Evolutionary conservation across 2,797 vertebrate species (phyloP), one percentile per base, ranked within the genome.

Genomic region (Hylomyscus alleni): DNA sequence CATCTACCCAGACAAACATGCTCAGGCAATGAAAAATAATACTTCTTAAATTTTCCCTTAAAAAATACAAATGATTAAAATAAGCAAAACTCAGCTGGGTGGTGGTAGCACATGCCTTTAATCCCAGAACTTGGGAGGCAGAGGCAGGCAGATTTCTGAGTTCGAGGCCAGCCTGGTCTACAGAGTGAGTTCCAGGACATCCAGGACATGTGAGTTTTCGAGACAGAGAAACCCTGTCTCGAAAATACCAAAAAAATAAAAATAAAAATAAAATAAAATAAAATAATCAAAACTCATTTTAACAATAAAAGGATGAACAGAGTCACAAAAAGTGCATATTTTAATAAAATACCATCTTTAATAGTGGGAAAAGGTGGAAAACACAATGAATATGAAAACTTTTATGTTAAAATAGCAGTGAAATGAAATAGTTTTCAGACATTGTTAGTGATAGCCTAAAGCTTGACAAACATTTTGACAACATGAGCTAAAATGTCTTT

Each of bases 391-490:
- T 58, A 77, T 56, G 26, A 78, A 86, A 92, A 77, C 15, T 54
- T 92, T 81, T 82, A 76, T 17, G 81, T 34, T 81, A 62, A 76
- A 96, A 82, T 22, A 89, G 34, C 56, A 91, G 17, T 89, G 2
- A 67, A n/a, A 58, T 40, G 8, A 37, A 10, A 89, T 67, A 52
- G 72, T 65, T 91, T 87, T 88, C 56, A 95, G 47, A 67, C 44
- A n/a, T 47, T 62, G 2, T 47, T 67, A 14, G 50, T 73, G 31
- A 65, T 15, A 81, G 26, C 20, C 40, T 37, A 24, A 72, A 89
- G 89, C 34, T 81, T 31, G 40, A 75, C 24, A 93, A 91, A 34
- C 67, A 95, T 89, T 91, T 86, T 89, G 75, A 69, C 65, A 93
- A 54, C 44, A 52, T 40, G n/a, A 89, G 40, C 14, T 69, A 44